Evolutionary conservation across 1,140 invertebrate genomes (phyloP).

Genomic region (Anadara kagoshimensis): DNA sequence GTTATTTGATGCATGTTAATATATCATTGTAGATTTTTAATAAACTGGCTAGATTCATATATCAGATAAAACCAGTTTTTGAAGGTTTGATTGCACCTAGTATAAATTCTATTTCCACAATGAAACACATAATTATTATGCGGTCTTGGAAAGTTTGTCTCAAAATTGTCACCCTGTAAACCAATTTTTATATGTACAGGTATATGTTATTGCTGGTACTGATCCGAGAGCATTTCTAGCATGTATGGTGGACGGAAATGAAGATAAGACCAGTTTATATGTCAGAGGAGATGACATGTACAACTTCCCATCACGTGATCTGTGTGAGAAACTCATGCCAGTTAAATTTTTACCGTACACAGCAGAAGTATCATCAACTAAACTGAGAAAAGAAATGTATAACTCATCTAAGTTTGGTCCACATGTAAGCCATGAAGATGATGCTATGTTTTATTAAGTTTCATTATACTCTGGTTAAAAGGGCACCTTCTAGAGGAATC

Average conservation of each 20-base stretch:
- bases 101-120: no score
- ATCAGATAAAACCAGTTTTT: no score
- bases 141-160: no score
- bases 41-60: no score
- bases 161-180: no score
- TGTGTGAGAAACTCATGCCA: conserved; percentile 66
- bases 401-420: conserved; percentile 51
- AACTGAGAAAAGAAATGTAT: conserved; percentile 61
- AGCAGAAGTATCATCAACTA: conserved; percentile 61
- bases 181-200: conserved; percentile 39
- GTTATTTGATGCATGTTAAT: no score
- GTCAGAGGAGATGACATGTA: conserved; percentile 70
- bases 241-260: conserved; percentile 55
- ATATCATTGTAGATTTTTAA: no score
- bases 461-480: no score
- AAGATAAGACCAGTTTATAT: conserved; percentile 55
- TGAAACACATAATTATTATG: no score
- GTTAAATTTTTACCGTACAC: conserved; percentile 69
- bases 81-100: no score
- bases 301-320: conserved; percentile 62
- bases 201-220: conserved; percentile 67
- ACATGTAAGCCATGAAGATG: conserved; percentile 37
- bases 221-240: conserved; percentile 65
- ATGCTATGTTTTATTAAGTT: conserved; percentile 28
- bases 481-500: no score